Evolutionary conservation across 2,113 vertebrate genomes (phyloP).

Genomic region (Corythornis cristatus): DNA sequence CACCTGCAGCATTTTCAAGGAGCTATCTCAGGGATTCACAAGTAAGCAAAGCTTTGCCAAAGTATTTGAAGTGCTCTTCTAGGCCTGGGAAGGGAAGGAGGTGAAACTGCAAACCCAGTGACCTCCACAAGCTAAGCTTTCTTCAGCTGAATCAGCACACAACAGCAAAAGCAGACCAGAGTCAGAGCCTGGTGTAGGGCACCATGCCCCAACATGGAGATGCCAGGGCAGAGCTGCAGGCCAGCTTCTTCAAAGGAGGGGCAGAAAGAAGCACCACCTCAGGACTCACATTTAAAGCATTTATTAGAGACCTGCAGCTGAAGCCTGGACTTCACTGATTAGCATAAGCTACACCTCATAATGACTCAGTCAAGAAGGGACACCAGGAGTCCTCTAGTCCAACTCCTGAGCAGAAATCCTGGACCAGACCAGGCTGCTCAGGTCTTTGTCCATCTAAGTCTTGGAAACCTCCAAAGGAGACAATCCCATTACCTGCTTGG

Average conservation of each 20-base stretch:
- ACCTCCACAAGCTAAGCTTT: background rate
- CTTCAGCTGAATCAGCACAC: background rate
- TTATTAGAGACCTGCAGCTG: background rate
- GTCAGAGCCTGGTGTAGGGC: background rate
- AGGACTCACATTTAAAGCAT: background rate
- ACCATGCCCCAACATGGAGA: fast-evolving
- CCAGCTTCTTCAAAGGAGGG: background rate
- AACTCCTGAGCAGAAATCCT: background rate
- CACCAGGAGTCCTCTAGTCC: background rate
- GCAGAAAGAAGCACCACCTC: background rate
- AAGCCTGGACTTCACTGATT: background rate
- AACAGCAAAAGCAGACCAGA: background rate
- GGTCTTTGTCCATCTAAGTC: background rate
- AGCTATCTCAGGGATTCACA: background rate
- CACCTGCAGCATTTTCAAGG: background rate
- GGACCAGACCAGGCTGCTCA: background rate
- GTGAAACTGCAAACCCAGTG: background rate
- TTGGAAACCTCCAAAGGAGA: background rate
- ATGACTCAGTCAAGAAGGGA: background rate
- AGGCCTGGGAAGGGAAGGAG: background rate
- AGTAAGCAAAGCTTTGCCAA: background rate
- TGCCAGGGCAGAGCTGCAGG: background rate
- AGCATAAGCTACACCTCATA: background rate
- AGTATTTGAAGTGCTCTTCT: background rate
- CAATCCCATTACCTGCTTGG: background rate